Conservation (phyloP, 1,140 invertebrate species). For the Cydia strobilella region DNA sequence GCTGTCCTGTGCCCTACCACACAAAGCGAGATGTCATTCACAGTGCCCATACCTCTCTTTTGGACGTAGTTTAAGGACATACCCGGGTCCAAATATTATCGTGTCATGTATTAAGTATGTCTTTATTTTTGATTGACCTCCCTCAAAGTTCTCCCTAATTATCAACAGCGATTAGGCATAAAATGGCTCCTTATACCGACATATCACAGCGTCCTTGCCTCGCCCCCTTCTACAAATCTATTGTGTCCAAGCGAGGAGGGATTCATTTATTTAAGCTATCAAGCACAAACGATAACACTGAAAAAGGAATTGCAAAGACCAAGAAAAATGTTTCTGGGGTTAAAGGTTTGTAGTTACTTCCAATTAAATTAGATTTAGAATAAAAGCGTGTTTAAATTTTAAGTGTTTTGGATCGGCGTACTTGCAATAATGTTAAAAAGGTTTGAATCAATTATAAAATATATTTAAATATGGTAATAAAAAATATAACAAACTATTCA, state of each 20-base stretch:
- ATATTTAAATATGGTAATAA: too few relatives aligned
- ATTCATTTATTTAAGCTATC: constrained; percentile 31
- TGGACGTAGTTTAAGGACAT: too few relatives aligned
- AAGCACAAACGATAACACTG: constrained; percentile 21
- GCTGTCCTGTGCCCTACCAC: too few relatives aligned
- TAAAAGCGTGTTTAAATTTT: background rate
- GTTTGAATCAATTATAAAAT: too few relatives aligned
- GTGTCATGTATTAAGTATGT: too few relatives aligned
- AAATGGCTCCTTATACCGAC: background rate
- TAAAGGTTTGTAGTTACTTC: background rate
- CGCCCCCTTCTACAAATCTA: background rate
- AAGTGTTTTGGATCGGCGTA: too few relatives aligned
- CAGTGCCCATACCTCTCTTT: too few relatives aligned
- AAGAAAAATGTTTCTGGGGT: constrained; percentile 1
- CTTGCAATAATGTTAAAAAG: too few relatives aligned
- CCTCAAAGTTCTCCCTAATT: background rate
- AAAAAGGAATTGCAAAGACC: constrained; percentile 14
- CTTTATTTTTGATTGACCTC: too few relatives aligned
- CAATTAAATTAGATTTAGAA: background rate
- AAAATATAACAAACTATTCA: too few relatives aligned
- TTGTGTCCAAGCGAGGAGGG: constrained; percentile 7
- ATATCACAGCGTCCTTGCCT: constrained; percentile 15
- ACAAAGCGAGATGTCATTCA: too few relatives aligned
- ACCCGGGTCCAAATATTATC: too few relatives aligned
- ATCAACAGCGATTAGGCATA: background rate